Percentiles rank a stretch among this genome's conserved stretches.
These are phyloP conservation scores for Lasioglossum baleicum DNA, from an alignment of 1,140 invertebrate genomes.

Conservation along the genomic window DNA sequence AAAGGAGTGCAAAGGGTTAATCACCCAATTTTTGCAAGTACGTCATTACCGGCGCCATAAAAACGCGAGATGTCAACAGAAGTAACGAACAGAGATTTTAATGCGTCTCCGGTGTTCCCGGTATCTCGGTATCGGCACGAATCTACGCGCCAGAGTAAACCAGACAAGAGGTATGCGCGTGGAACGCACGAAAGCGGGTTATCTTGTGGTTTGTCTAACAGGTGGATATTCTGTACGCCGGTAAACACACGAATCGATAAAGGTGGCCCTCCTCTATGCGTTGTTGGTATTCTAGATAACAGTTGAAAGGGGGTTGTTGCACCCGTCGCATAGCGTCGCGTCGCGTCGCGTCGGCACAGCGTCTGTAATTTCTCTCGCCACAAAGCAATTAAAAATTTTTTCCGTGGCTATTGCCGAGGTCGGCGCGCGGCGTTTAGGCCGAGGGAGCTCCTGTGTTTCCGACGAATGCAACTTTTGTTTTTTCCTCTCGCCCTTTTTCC, in stretches of 20 bases:
- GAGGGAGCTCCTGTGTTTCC: conserved; percentile 53
- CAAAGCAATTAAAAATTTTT: conserved; percentile 63
- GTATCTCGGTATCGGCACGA: conserved; percentile 7
- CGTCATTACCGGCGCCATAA: too few relatives aligned
- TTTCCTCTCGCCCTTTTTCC: conserved; percentile 5
- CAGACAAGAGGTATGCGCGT: conserved; percentile 16
- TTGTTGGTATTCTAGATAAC: conserved; percentile 34
- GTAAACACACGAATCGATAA: conserved; percentile 36
- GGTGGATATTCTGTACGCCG: conserved; percentile 39
- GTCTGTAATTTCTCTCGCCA: conserved; percentile 56
- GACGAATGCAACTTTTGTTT: conserved; percentile 49
- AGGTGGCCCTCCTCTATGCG: conserved; percentile 2
- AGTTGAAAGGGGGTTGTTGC: conserved; percentile 34
- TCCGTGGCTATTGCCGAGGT: conserved; percentile 19
- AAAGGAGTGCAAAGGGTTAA: too few relatives aligned
- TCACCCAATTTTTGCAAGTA: neutral
- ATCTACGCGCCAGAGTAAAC: conserved; percentile 31
- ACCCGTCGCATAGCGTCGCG: conserved; percentile 3
- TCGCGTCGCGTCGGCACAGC: conserved; percentile 12
- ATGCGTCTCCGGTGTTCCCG: conserved; percentile 10
- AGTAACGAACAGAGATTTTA: conserved; percentile 19
- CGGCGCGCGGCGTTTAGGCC: conserved; percentile 43
- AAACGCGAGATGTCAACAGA: neutral
- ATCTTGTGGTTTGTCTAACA: conserved; percentile 44
- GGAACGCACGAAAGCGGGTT: conserved; percentile 19